phyloP scores from a whole-genome alignment of 2,888 invertebrate species.

The Trachelus tabidus region DNA sequence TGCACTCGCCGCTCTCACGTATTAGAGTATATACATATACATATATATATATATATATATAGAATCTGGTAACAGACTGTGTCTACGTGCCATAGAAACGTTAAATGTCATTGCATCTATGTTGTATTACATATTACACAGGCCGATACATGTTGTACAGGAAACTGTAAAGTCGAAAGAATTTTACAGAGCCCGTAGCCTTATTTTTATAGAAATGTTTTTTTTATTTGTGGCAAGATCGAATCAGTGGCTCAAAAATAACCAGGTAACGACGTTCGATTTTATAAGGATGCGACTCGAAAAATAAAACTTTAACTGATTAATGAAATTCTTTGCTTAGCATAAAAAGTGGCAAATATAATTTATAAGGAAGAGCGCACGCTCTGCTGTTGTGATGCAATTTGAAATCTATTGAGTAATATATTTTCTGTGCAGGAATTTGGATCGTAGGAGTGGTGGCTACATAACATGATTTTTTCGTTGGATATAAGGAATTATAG shows the following conservation, averaged over 20 bases:
- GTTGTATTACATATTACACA: slow-evolving; percentile 19
- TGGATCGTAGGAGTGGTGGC: neutral
- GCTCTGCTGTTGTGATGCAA: neutral
- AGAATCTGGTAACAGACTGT: neutral
- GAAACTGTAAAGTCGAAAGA: slow-evolving; percentile 4
- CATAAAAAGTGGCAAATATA: neutral
- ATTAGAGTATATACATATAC: neutral
- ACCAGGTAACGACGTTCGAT: neutral
- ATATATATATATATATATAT: neutral
- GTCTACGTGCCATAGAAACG: slow-evolving; percentile 9
- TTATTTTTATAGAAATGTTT: neutral
- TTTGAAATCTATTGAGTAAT: neutral
- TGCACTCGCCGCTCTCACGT: slow-evolving; percentile 5
- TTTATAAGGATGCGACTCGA: neutral
- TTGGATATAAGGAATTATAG: neutral
- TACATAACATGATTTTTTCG: neutral
- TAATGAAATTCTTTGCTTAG: neutral
- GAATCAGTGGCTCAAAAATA: neutral
- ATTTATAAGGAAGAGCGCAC: neutral
- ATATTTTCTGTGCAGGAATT: neutral
- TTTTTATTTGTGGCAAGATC: neutral
- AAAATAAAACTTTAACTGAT: neutral
- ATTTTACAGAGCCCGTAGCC: neutral
- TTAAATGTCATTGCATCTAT: slow-evolving; percentile 23
- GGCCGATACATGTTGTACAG: slow-evolving; percentile 11